Base-by-base conservation (phyloP, 1,140 invertebrate species). In the Drosophila sulfurigaster region DNA sequence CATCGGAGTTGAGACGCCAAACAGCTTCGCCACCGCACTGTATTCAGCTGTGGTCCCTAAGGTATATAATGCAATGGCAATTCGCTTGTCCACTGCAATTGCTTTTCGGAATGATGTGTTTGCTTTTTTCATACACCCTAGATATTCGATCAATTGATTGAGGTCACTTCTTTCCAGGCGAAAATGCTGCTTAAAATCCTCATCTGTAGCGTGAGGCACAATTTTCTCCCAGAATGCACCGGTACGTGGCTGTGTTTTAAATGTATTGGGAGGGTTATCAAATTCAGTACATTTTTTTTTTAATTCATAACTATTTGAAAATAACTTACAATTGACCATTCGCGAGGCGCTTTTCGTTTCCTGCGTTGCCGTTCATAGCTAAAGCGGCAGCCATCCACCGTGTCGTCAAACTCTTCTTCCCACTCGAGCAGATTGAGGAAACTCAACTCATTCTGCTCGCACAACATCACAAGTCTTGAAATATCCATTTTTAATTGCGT, bases 381-480 rank as follows among this genome's bases (percentile, higher is more conserved):
- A 4, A 43, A 43, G 7, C 35, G 35, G 35, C 35, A 38, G 11
- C 41, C 11, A 13, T 43, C 41, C n/a, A 43, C 4, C 3, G 41
- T 43, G n/a, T n/a, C 6, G 11, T 54, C 35, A 43, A 54, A 45
- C 13, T 54, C 49, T 7, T 43, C 41, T 35, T 56, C 48, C 13
- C 13, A 46, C 28, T 66, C 10, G 6, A 65, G 5, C 10, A 65
- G 25, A 1, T 32, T 43, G 2, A 65, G 7, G 5, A 63, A 35
- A 35, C 11, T 63, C 1, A 28, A n/a, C 13, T 45, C 38, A 7
- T 32, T 30, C n/a, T 20, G 25, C 11, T 56, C 25, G 10, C 25
- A 56, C 5, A 63, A 1, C 11, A 25, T 20, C n/a, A 63, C 30
- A 48, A 16, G 13, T 48, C 15, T 6, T 15, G 3, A 2, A 3